A percentile compares a stretch with the other conserved stretches of the same genome.
Evolutionary conservation across 2,113 vertebrate genomes (phyloP).

Genomic region (Lethenteron reissneri): DNA sequence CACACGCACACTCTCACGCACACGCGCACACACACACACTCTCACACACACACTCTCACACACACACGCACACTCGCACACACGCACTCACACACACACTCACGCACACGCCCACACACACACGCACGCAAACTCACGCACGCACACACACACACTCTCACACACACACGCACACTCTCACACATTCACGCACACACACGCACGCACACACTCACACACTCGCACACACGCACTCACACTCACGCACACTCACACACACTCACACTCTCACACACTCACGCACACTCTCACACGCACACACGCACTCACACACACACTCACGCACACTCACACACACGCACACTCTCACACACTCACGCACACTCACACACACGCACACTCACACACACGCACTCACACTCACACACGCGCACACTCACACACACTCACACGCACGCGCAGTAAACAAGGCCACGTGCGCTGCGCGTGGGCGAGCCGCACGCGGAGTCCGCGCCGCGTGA

Average conservation of each 20-base stretch:
- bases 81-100: neutral
- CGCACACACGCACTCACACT: conserved; percentile 9
- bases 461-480: too few species aligned
- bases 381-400: neutral
- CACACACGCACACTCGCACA: conserved; percentile 9
- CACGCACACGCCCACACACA: neutral
- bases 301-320: conserved; percentile 2
- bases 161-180: neutral
- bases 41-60: conserved; percentile 18
- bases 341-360: neutral
- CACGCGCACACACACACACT: neutral
- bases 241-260: conserved; percentile 10
- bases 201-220: conserved; percentile 7
- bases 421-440: neutral
- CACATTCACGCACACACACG: conserved; percentile 8
- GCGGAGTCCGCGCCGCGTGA: too few species aligned
- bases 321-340: conserved; percentile 8
- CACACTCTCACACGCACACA: conserved; percentile 17
- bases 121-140: neutral
- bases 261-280: neutral
- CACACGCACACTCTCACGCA: conserved; percentile 3
- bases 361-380: neutral
- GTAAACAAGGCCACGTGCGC: neutral
- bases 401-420: neutral
- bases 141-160: neutral